Evolutionary conservation across 2,888 invertebrate genomes (phyloP), one percentile per base, ranked within the genome.

Genomic region (Hyppa rectilinea): DNA sequence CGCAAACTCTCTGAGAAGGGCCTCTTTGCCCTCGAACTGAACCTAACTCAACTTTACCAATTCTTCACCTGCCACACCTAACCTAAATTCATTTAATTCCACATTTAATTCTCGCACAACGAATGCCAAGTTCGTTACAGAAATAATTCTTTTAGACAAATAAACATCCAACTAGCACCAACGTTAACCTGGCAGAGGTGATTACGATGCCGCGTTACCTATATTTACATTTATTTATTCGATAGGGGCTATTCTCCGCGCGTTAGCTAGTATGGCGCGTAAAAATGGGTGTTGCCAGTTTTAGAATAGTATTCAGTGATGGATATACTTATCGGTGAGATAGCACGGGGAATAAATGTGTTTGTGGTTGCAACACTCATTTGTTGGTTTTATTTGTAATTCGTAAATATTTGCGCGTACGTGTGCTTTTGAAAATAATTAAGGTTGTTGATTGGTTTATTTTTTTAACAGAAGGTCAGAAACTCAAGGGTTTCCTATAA

Each of bases 141-240:
- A 78, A 76, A 87, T 87, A 87, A 83, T 82, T 88, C 85, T 88
- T 82, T 83, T 73, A 60, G 72, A 78, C 72, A 75, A 81, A 84
- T 80, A 86, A 84, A 82, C 81, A 78, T 23, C 40, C 23, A 38
- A 40, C 56, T 66, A 68, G 65, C 69, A 66, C 65, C 67, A 65
- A 52, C 70, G 71, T 72, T 78, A 86, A 83, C 74, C 68, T 78
- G 63, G 58, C 71, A 59, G 65, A 64, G 66, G 75, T 87, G 88
- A 89, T 89, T 90, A 91, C 81, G 85, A 50, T 66, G 65, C 78
- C 63, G 68, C 26, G 55, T 71, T 85, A 84, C 84, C 88, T 89
- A 88, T 88, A 89, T 91, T 89, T 90, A 89, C 86, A 85, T 86
- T 85, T 89, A 91, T 90, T 90, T 90, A 90, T 90, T 90, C 86